Evolutionary conservation across 2,797 vertebrate genomes (phyloP).

Genomic region (Cuniculus paca): DNA sequence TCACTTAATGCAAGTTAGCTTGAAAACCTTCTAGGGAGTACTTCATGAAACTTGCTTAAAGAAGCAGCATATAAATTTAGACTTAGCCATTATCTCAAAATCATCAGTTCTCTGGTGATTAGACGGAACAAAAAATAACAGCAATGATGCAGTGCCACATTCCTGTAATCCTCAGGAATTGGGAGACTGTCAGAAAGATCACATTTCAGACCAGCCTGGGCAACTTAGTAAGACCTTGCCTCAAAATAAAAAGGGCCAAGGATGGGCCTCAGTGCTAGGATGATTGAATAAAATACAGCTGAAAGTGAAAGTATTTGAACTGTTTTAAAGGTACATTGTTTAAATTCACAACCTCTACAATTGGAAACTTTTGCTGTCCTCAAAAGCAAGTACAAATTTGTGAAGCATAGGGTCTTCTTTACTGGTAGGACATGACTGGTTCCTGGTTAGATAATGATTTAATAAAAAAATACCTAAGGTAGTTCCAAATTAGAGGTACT

Average conservation of each 20-base stretch:
- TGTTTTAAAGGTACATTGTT: conserved; percentile 93
- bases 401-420: conserved; percentile 96
- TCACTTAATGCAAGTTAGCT: background rate
- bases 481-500: conserved; percentile 96
- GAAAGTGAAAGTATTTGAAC: conserved; percentile 97
- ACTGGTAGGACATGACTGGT: conserved; percentile 95
- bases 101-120: background rate
- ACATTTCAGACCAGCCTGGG: background rate
- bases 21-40: background rate
- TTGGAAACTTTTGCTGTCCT: conserved; percentile 90
- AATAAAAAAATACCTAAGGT: conserved; percentile 97
- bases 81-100: background rate
- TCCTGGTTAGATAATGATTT: conserved; percentile 95
- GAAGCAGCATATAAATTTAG: background rate
- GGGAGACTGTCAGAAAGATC: background rate
- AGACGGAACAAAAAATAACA: background rate
- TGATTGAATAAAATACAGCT: conserved; percentile 79
- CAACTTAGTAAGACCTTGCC: background rate
- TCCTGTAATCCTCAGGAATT: background rate
- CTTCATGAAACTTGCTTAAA: background rate
- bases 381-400: conserved; percentile 98
- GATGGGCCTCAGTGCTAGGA: background rate
- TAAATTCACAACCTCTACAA: conserved; percentile 89
- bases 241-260: background rate
- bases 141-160: background rate